Evolutionary conservation across 2,888 invertebrate genomes (phyloP), one percentile per base, ranked within the genome.

Genomic region (Auanema freiburgensis): DNA sequence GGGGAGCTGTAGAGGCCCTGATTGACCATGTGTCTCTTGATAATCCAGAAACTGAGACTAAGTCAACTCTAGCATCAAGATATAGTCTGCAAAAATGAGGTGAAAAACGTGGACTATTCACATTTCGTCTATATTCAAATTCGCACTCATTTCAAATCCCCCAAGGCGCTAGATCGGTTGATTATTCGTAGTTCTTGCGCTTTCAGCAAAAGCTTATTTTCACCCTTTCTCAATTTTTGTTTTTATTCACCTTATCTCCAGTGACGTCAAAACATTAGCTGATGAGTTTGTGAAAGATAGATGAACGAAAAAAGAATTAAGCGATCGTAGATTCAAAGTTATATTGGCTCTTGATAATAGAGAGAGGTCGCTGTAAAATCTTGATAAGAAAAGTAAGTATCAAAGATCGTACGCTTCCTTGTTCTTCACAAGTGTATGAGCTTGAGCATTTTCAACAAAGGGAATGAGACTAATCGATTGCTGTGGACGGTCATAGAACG

Each of bases 41-140:
- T 8, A 77, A 64, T 10, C 78, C 71, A 49, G 72, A 69, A 4
- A 76, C 73, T 12, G 75, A 72, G 41, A 78, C 67, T 4, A 80
- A 64, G 18, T 75, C 75, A 16, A 80, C 54, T 33, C 79, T 65
- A 14, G 76, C 66, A 62, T 80, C 80, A 12, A 80, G 62, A 71
- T 75, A 80, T n/a, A 78, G 44, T 57, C 78, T 76, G 55, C n/a
- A 21, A 46, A 8, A 8, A 46, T 46, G 21, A 46, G 3, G 33
- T 33, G 33, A 8, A 5, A 33, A 33, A 33, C 33, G 33, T 33
- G 33, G 33, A 33, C 33, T 33, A 33, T 33, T 33, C 3, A 33
- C 33, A 33, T 8, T 5, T 33, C 33, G 33, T 33, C 3, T 33
- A 33, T 33, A 33, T 33, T 33, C 46, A 16, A 8, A 46, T 46